Conservation (phyloP, 2,113 vertebrate genomes). For the Platichthys stellatus region DNA sequence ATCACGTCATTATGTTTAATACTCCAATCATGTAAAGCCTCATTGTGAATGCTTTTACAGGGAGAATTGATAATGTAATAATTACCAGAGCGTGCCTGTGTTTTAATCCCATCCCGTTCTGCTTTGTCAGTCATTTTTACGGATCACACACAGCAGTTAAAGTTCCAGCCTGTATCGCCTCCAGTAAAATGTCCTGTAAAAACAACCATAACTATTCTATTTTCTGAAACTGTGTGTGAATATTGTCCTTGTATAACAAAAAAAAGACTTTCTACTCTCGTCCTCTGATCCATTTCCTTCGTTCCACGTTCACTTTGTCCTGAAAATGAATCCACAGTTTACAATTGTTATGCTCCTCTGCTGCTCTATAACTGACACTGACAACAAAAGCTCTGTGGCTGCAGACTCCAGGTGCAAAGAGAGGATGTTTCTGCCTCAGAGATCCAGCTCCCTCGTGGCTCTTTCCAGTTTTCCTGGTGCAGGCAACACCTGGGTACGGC, state of each 20-base stretch:
- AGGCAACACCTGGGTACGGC: constrained; percentile 96
- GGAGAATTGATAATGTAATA: neutral
- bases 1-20: neutral
- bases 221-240: neutral
- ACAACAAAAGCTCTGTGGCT: constrained; percentile 28
- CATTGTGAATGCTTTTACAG: neutral
- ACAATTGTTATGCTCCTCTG: neutral
- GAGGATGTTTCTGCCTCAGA: constrained; percentile 90
- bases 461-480: constrained; percentile 95
- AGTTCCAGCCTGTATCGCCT: constrained; percentile 3
- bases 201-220: neutral
- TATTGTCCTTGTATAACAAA: neutral
- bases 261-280: neutral
- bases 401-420: constrained; percentile 94
- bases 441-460: constrained; percentile 90
- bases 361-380: constrained; percentile 7
- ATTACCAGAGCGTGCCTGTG: neutral
- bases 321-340: neutral
- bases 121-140: constrained; percentile 12
- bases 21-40: neutral
- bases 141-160: neutral
- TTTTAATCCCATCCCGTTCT: constrained; percentile 13
- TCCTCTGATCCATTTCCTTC: constrained; percentile 5
- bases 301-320: neutral
- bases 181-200: constrained; percentile 27